Percentiles rank a stretch among this genome's conserved stretches.
Conservation (phyloP, 2,797 vertebrate species). For the Catharus ustulatus region DNA sequence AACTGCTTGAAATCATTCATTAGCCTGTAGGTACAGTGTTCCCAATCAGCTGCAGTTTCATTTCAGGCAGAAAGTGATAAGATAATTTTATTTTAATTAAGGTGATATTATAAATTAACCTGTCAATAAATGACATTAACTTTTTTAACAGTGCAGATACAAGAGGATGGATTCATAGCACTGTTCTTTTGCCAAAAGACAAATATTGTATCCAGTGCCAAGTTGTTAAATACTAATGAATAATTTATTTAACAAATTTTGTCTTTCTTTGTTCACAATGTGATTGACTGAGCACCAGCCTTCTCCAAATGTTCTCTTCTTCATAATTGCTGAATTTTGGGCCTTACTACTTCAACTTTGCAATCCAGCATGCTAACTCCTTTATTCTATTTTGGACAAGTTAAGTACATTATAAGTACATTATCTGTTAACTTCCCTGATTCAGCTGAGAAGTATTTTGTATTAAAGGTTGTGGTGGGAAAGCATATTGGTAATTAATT, state of each 20-base stretch:
- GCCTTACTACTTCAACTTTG: background rate
- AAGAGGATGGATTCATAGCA: background rate
- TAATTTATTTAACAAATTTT: constrained; percentile 48
- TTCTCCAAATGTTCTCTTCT: background rate
- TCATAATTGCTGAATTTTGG: background rate
- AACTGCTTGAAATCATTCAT: constrained; percentile 5
- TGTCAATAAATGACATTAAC: constrained; percentile 34
- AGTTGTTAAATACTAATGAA: constrained; percentile 40
- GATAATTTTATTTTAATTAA: constrained; percentile 41
- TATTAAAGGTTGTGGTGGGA: background rate
- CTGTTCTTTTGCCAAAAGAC: background rate
- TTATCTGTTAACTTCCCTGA: background rate
- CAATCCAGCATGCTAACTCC: background rate
- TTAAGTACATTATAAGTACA: background rate
- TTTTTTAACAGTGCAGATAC: constrained; percentile 20
- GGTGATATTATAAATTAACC: constrained; percentile 40
- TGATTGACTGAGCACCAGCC: background rate
- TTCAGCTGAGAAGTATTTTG: background rate
- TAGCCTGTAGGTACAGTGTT: background rate
- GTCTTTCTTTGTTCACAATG: background rate
- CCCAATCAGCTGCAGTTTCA: background rate
- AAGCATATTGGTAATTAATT: background rate
- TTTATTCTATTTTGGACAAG: background rate
- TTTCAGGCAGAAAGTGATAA: constrained; percentile 31
- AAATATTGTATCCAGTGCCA: constrained; percentile 5